phyloP scores from a whole-genome alignment of 2,113 vertebrate species.

The Petrocephalus microphthalmus region DNA sequence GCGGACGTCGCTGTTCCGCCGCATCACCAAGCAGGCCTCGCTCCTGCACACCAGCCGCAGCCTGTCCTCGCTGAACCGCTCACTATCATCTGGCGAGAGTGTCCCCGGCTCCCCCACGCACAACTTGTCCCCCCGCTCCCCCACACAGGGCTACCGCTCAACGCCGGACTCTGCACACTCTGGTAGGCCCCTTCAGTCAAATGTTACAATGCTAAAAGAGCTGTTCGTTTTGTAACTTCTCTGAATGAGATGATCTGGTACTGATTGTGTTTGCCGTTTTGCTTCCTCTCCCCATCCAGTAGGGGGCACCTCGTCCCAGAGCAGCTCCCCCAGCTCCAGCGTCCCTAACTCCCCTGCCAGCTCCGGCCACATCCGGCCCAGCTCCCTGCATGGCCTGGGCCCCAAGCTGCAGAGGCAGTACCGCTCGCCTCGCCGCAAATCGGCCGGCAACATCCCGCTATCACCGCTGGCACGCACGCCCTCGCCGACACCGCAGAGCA shows the following conservation, averaged over 20 bases:
- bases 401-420: conserved; percentile 96
- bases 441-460: conserved; percentile 90
- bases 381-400: conserved; percentile 87
- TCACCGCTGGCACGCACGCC: conserved; percentile 92
- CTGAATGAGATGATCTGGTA: not conserved
- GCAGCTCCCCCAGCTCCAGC: conserved; percentile 93
- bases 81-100: conserved; percentile 90
- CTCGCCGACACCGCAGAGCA: conserved; percentile 82
- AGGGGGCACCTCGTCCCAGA: conserved; percentile 89
- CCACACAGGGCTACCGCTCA: conserved; percentile 83
- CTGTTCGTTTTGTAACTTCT: not conserved
- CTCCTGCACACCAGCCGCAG: conserved; percentile 91
- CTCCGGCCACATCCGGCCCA: conserved; percentile 91
- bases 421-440: conserved; percentile 88
- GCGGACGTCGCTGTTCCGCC: conserved; percentile 83
- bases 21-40: conserved; percentile 88
- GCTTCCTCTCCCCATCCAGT: conserved; percentile 52
- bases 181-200: conserved; percentile 55
- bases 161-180: conserved; percentile 81
- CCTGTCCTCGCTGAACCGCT: conserved; percentile 89
- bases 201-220: not conserved
- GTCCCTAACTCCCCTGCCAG: conserved; percentile 91
- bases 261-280: not conserved
- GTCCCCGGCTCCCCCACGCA: conserved; percentile 89
- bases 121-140: conserved; percentile 86